Base-by-base conservation (phyloP, 2,888 invertebrate species). In the Bimastos eiseni region DNA sequence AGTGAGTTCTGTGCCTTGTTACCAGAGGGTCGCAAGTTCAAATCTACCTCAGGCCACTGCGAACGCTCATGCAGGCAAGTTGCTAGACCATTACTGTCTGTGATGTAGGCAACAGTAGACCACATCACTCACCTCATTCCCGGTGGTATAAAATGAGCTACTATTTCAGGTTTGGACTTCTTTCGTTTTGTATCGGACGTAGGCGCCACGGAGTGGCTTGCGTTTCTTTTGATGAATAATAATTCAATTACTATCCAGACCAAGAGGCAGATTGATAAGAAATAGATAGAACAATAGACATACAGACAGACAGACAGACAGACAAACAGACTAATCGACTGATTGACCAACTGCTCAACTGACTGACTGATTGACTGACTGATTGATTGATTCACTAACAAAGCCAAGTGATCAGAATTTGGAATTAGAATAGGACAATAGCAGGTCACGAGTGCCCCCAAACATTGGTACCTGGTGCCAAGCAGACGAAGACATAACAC, bases 241-340 rank as follows among this genome's bases (percentile, higher is more conserved):
- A 6, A 49, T 49, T 49, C 3, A 17, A 19, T 49, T 19, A 49
- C 21, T 49, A 90, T 89, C 90, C 21, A 21, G 91, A 91, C 89
- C 84, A 91, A 91, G 89, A 90, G 92, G 90, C 89, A 91, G 91
- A 91, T 90, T 91, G 92, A 91, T 91, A 91, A 91, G 90, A 91
- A 91, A 91, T 89, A 91, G 91, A 91, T 90, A 91, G 92, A 91
- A 90, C 91, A 91, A 91, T 89, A 90, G 92, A 92, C 91, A 90
- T 90, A 91, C 91, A 90, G 89, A 89, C 90, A 90, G 90, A 91
- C 89, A 90, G 91, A 91, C 88, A 91, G 91, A 91, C 89, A 91
- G 90, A 92, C 88, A 91, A 91, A 92, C 90, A 90, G 91, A 91
- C 90, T 90, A 90, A 91, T 90, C 5, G 91, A 91, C 91, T 91